Evolutionary conservation across 2,797 vertebrate genomes (phyloP).

Genomic region (Dallia pectoralis): DNA sequence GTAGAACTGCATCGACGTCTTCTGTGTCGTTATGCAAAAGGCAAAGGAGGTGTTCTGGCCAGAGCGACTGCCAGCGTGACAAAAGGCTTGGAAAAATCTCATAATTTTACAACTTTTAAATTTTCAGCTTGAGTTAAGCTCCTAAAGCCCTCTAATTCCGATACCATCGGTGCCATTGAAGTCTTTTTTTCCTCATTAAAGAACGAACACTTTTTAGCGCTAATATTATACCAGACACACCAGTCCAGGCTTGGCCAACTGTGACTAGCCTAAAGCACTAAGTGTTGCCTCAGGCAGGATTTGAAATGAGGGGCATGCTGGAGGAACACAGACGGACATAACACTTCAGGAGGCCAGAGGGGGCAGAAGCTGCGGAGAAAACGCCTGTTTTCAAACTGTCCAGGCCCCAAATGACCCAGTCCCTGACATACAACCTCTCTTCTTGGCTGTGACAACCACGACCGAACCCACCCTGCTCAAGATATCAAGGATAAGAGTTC

Average conservation of each 20-base stretch:
- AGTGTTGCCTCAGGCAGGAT: not conserved
- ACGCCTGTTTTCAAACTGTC: constrained; percentile 56
- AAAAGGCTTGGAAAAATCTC: constrained; percentile 39
- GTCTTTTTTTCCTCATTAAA: constrained; percentile 28
- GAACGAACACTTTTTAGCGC: constrained; percentile 37
- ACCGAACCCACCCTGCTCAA: constrained; percentile 45
- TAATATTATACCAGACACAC: not conserved
- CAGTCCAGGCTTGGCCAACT: constrained; percentile 6
- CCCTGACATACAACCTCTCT: too few relatives aligned
- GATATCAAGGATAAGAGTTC: constrained; percentile 21
- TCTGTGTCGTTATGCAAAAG: constrained; percentile 49
- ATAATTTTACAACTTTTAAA: constrained; percentile 10
- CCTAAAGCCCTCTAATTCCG: constrained; percentile 41
- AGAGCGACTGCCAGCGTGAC: constrained; percentile 43
- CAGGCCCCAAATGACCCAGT: constrained; percentile 34
- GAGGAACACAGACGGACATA: constrained; percentile 30
- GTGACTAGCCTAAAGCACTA: constrained; percentile 21
- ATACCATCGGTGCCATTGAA: constrained; percentile 32
- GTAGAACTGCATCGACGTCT: constrained; percentile 37
- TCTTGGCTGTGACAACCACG: not conserved
- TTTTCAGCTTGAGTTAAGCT: constrained; percentile 44
- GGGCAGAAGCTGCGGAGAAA: constrained; percentile 23
- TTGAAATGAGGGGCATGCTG: too few relatives aligned
- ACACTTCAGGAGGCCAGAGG: not conserved
- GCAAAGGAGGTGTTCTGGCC: constrained; percentile 50